A percentile compares a stretch with the other conserved stretches of the same genome.
Evolutionary conservation across 2,113 vertebrate species (phyloP).

Genomic region (chimpanzee (Pan troglodytes)): DNA sequence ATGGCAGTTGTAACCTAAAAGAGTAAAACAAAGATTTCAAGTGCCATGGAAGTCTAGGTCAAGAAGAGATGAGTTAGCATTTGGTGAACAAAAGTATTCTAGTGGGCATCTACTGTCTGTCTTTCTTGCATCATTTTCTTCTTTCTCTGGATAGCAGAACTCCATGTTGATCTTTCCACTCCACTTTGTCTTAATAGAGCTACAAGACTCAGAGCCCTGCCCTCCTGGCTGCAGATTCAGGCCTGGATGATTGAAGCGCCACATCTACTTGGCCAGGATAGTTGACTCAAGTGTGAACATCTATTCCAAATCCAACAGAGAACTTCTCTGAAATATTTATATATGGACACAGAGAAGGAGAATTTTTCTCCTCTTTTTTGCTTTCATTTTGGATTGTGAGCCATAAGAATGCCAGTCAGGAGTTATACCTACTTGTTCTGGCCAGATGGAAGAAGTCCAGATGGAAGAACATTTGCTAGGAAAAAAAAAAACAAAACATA

Average conservation of each 20-base stretch:
- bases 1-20: background rate
- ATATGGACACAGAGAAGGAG: background rate
- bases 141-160: background rate
- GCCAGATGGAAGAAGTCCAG: background rate
- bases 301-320: background rate
- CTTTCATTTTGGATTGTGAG: background rate
- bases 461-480: too few relatives aligned
- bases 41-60: background rate
- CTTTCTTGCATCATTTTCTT: background rate
- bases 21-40: conserved; percentile 10
- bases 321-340: background rate
- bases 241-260: background rate
- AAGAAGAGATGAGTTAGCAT: background rate
- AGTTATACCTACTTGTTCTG: background rate
- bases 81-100: background rate
- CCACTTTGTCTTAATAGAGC: background rate
- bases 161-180: background rate
- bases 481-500: too few relatives aligned
- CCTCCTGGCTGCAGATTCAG: background rate
- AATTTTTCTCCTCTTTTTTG: background rate
- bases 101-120: background rate
- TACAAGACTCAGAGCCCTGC: background rate
- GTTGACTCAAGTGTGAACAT: background rate
- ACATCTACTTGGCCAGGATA: background rate
- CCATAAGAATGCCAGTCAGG: background rate